Evolutionary conservation across 1,140 invertebrate species (phyloP).

Genomic region (Kradibia gibbosae): DNA sequence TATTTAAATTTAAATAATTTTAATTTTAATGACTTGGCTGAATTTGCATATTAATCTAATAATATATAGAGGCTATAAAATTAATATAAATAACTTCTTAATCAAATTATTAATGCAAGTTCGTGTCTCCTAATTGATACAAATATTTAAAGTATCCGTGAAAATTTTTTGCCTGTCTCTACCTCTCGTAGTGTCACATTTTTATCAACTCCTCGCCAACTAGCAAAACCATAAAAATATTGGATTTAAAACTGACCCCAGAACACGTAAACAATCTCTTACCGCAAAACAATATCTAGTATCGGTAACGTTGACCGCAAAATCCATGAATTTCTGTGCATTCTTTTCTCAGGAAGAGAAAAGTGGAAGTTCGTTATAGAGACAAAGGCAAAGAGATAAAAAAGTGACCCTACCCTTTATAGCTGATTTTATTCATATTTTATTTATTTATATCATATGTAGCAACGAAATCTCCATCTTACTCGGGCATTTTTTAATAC

Average conservation of each 20-base stretch:
- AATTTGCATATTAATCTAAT: conserved; percentile 4
- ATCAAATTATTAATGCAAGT: not conserved
- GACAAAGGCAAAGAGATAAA: not conserved
- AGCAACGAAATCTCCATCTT: not conserved
- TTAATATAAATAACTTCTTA: not conserved
- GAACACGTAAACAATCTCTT: not conserved
- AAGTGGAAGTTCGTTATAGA: not conserved
- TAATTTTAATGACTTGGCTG: not conserved
- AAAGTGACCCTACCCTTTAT: not conserved
- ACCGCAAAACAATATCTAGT: not conserved
- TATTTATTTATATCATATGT: conserved; percentile 18
- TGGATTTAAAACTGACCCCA: not conserved
- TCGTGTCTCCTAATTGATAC: not conserved
- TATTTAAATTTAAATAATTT: conserved; percentile 9
- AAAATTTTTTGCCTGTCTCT: too few species aligned
- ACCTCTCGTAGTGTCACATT: too few species aligned
- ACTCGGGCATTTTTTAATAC: conserved; percentile 9
- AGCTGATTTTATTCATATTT: not conserved
- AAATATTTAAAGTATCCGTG: not conserved
- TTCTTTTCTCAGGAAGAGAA: not conserved
- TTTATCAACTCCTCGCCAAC: not conserved
- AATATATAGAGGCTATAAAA: not conserved
- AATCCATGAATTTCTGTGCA: not conserved
- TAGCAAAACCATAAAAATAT: not conserved
- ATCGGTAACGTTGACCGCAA: not conserved